Evolutionary conservation across 2,888 invertebrate genomes (phyloP).

Genomic region (Polydesmus complanatus): DNA sequence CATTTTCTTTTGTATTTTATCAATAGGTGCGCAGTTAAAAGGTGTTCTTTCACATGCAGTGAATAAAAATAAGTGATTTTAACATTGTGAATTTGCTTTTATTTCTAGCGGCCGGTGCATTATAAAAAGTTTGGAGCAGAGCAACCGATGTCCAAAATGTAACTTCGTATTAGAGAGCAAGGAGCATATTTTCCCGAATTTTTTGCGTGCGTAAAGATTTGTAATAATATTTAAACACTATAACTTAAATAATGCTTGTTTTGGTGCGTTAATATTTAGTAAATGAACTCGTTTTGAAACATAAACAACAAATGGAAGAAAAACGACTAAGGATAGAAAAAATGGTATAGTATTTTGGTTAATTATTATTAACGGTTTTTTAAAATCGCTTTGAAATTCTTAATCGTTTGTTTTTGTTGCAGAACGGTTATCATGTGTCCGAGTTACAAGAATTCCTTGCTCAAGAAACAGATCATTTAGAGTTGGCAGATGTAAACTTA

Average conservation of each 20-base stretch:
- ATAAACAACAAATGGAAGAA: conserved; percentile 31
- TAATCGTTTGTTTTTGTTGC: conserved; percentile 5
- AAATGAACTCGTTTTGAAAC: conserved; percentile 63
- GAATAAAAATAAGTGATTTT: no score
- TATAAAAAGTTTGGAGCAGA: conserved; percentile 46
- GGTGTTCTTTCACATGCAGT: background rate
- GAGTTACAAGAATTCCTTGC: conserved; percentile 23
- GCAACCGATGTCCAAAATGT: conserved; percentile 69
- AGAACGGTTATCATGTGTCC: conserved; percentile 18
- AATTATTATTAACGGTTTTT: background rate
- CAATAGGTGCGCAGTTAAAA: no score
- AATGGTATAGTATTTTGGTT: conserved; percentile 21
- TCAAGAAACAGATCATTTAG: conserved; percentile 34
- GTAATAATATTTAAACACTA: background rate
- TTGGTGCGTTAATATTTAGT: conserved; percentile 31
- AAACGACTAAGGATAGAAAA: conserved; percentile 21
- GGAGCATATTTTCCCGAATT: conserved; percentile 72
- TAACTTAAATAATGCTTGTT: background rate
- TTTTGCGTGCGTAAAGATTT: conserved; percentile 39
- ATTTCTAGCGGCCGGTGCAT: conserved; percentile 59
- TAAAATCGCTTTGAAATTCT: background rate
- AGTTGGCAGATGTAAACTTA: conserved; percentile 62
- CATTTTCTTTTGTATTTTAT: background rate
- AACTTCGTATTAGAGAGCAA: conserved; percentile 50
- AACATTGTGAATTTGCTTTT: no score